These are phyloP conservation scores for Agrotis ipsilon DNA, from an alignment of 2,888 invertebrate genomes.

Conservation along the genomic window DNA sequence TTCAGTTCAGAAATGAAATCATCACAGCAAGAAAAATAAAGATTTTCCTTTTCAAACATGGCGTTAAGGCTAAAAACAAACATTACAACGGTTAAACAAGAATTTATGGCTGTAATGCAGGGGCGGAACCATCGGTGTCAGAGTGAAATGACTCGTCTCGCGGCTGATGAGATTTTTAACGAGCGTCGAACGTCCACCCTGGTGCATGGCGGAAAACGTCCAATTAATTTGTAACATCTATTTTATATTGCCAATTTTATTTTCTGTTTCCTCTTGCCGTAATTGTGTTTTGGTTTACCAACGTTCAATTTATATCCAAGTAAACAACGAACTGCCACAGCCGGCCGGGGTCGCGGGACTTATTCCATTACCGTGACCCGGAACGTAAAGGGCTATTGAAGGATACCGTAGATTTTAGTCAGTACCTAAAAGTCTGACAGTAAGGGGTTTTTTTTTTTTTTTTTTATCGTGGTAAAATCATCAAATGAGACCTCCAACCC, in stretches of 20 bases:
- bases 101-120: conserved; percentile 32
- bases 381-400: too few species aligned
- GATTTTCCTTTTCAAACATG: not conserved
- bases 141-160: conserved; percentile 68
- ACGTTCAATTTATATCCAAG: not conserved
- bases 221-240: conserved; percentile 69
- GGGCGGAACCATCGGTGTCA: conserved; percentile 50
- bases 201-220: conserved; percentile 70
- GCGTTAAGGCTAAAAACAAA: conserved; percentile 9
- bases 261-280: conserved; percentile 49
- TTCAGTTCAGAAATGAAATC: not conserved
- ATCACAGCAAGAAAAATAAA: not conserved
- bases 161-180: conserved; percentile 77
- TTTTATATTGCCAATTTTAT: conserved; percentile 61
- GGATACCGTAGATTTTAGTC: too few species aligned
- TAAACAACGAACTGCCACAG: too few species aligned
- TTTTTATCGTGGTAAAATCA: too few species aligned
- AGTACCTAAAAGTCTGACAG: too few species aligned
- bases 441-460: too few species aligned
- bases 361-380: too few species aligned
- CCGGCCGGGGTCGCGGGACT: too few species aligned
- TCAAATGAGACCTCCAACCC: too few species aligned
- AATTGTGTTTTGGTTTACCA: conserved; percentile 35
- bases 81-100: conserved; percentile 27
- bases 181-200: conserved; percentile 66